Percentiles rank a stretch among this genome's conserved stretches.
These are phyloP conservation scores for Dolomedes plantarius DNA, from an alignment of 2,888 invertebrate genomes.

Conservation along the genomic window DNA sequence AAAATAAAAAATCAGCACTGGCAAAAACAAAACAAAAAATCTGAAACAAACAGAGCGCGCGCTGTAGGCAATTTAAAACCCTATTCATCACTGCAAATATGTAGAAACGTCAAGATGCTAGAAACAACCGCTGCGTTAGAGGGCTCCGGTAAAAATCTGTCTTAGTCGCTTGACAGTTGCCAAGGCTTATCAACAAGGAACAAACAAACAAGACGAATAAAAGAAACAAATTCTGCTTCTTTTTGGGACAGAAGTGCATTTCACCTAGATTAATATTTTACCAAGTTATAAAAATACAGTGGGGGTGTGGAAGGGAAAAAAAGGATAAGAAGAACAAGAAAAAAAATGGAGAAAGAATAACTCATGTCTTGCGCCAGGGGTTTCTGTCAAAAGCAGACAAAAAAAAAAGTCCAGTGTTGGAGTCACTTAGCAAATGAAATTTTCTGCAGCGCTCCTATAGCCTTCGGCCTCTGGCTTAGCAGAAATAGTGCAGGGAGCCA, in stretches of 20 bases:
- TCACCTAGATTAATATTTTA: slow-evolving; percentile 4
- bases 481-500: background rate
- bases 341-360: background rate
- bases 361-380: background rate
- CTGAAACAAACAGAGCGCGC: no score
- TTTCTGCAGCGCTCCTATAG: slow-evolving; percentile 4
- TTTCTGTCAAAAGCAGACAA: background rate
- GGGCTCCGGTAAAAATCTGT: background rate
- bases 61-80: background rate
- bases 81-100: background rate
- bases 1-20: no score
- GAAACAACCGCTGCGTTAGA: background rate
- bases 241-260: background rate
- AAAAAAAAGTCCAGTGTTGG: no score
- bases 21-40: background rate
- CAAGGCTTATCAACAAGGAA: background rate
- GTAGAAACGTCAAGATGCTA: background rate
- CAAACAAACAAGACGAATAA: no score
- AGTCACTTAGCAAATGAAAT: slow-evolving; percentile 64
- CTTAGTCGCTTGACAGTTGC: background rate
- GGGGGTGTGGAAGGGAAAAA: background rate
- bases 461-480: background rate
- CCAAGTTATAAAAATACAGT: background rate
- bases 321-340: background rate
- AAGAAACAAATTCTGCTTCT: background rate